Base-by-base conservation (phyloP, 2,797 vertebrate genomes). In the Coranthus polyacanthus region DNA sequence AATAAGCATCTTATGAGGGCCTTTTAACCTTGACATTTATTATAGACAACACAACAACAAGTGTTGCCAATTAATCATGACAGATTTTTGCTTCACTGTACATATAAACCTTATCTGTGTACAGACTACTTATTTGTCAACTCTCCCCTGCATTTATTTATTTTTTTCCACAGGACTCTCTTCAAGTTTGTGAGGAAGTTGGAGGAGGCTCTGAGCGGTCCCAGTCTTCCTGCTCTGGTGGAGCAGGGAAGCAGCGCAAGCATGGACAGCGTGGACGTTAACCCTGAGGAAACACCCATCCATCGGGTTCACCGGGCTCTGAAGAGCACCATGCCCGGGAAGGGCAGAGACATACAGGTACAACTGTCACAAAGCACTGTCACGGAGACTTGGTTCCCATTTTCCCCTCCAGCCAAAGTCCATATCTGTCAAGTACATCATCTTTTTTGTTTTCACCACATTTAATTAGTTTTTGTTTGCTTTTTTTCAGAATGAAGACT, bases 151-250 rank as follows among this genome's bases (percentile, higher is more conserved):
- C n/a, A n/a, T n/a, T n/a, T n/a, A n/a, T 34, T 1, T 11, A 39
- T 7, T 46, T 55, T 57, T 22, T 18, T 41, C 32, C 59, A 43
- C 89, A 99, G 98, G 82, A 98, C 95, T 6, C 95, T 99, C 6
- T 99, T 99, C 80, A 99, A 98, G 91, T 98, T 95, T 87, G 95
- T 98, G 81, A 98, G 94, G 93, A 98, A 97, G 85, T 98, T 97
- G 82, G 95, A 97, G 87, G 90, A 88, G 37, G 89, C 91, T 29
- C 87, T 99, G 71, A 90, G 59, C 62, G 92, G 94, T 51, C 95
- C 96, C 0, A 96, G 96, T 75, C 81, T 12, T 17, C 88, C 95
- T 3, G 92, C 91, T 15, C 88, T 99, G 82, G 91, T 96, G 70
- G 97, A 99, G 75, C 91, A 92, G 74, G 93, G 90, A 16, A 92